Conservation (phyloP, 2,888 invertebrate species). For the Plebejus melissa region DNA sequence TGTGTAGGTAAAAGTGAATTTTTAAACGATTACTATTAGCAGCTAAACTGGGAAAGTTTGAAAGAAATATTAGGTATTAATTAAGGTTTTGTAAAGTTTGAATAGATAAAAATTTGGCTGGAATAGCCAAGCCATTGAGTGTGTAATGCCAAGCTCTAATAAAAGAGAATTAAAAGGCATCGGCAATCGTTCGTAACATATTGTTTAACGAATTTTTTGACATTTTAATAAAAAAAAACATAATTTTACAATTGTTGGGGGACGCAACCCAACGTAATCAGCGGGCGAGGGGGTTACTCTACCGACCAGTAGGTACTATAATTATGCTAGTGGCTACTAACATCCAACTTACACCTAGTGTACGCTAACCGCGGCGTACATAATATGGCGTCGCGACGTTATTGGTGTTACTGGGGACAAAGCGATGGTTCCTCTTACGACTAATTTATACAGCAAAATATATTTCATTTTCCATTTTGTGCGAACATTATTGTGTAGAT, state of each 20-base stretch:
- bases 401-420: conserved; percentile 63
- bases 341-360: conserved; percentile 56
- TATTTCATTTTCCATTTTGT: conserved; percentile 43
- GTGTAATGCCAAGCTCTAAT: no score
- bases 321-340: conserved; percentile 48
- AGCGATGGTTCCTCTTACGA: conserved; percentile 46
- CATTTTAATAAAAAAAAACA: no score
- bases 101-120: no score
- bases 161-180: no score
- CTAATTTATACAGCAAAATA: conserved; percentile 40
- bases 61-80: no score
- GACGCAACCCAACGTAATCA: conserved; percentile 13
- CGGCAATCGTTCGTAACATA: no score
- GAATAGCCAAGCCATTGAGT: no score
- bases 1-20: no score
- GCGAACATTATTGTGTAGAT: conserved; percentile 41
- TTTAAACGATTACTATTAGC: no score
- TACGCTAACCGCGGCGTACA: conserved; percentile 43
- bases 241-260: neutral
- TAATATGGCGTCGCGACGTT: conserved; percentile 48
- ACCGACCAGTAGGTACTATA: conserved; percentile 67
- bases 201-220: no score
- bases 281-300: conserved; percentile 41
- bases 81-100: no score
- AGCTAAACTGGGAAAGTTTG: no score